These are phyloP conservation scores for Epinephelus malabaricus DNA, from an alignment of 2,797 vertebrate genomes.

Conservation along the genomic window DNA sequence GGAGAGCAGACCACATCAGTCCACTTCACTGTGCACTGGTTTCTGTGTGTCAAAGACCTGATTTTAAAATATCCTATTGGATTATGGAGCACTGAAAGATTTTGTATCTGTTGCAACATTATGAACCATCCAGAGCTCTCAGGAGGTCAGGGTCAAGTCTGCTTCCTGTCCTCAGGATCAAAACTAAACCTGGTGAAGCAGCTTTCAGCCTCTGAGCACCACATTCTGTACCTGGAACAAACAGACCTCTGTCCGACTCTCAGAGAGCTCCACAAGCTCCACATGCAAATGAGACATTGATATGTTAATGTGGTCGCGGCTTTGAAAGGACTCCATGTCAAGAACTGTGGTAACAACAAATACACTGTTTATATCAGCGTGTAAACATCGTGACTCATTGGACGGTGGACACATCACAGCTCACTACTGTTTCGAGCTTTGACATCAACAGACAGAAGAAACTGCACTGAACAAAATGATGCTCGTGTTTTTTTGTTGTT, in stretches of 20 bases:
- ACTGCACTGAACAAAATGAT: not conserved
- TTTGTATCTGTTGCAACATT: not conserved
- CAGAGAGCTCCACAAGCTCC: constrained; percentile 14
- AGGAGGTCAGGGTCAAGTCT: not conserved
- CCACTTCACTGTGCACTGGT: too few species aligned
- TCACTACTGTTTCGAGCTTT: not conserved
- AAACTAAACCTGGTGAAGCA: not conserved
- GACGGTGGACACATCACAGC: not conserved
- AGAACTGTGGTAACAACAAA: constrained; percentile 48
- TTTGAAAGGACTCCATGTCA: constrained; percentile 46
- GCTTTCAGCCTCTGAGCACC: not conserved
- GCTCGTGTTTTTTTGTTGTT: too few species aligned
- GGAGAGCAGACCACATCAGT: too few species aligned
- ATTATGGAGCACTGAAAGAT: not conserved
- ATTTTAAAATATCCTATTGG: not conserved
- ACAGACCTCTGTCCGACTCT: not conserved
- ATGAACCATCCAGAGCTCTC: not conserved
- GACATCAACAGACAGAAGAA: not conserved
- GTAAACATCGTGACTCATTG: constrained; percentile 31
- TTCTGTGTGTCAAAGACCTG: too few species aligned
- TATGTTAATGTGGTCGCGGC: constrained; percentile 71
- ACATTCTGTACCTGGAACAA: not conserved
- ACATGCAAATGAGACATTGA: constrained; percentile 77
- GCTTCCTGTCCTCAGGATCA: not conserved
- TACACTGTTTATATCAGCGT: constrained; percentile 3